Percentiles rank a stretch among this genome's conserved stretches.
phyloP scores from a whole-genome alignment of 35 echinoderm and acorn worm species.

The Lytechinus variegatus region DNA sequence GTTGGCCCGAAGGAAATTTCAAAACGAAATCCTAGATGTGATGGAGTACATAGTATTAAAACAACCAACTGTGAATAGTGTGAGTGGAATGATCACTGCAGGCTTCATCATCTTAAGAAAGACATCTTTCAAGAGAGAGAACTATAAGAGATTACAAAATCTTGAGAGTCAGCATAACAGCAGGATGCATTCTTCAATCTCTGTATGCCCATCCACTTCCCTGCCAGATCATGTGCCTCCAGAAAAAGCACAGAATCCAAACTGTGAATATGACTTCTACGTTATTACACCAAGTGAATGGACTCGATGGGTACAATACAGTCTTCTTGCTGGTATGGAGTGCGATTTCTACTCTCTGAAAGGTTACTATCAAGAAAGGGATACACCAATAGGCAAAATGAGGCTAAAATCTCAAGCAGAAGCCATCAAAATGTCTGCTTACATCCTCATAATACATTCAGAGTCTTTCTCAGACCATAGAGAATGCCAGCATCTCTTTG shows the following conservation, averaged over 20 bases:
- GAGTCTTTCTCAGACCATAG: background rate
- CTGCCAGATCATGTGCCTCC: background rate
- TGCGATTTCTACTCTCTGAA: background rate
- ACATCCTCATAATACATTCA: background rate
- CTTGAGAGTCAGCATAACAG: background rate
- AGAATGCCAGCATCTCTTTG: conserved; percentile 25
- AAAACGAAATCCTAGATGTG: background rate
- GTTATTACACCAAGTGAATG: background rate
- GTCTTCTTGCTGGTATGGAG: conserved; percentile 3
- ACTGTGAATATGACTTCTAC: conserved; percentile 5
- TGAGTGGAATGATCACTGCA: background rate
- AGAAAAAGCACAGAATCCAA: conserved; percentile 1
- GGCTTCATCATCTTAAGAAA: background rate
- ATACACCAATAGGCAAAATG: background rate
- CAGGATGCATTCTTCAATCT: background rate
- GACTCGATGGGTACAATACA: conserved; percentile 18
- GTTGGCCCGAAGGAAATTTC: background rate
- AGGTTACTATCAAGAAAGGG: background rate
- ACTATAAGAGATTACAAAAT: background rate
- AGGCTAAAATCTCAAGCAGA: background rate
- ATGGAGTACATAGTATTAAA: conserved; percentile 42
- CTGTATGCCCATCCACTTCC: background rate
- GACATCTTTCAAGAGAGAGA: background rate
- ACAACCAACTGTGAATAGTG: background rate
- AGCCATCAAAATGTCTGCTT: background rate